A percentile compares a stretch with the other conserved stretches of the same genome.
These are phyloP conservation scores for Physocephala rufipes DNA, from an alignment of 2,888 invertebrate genomes.

Conservation along the genomic window DNA sequence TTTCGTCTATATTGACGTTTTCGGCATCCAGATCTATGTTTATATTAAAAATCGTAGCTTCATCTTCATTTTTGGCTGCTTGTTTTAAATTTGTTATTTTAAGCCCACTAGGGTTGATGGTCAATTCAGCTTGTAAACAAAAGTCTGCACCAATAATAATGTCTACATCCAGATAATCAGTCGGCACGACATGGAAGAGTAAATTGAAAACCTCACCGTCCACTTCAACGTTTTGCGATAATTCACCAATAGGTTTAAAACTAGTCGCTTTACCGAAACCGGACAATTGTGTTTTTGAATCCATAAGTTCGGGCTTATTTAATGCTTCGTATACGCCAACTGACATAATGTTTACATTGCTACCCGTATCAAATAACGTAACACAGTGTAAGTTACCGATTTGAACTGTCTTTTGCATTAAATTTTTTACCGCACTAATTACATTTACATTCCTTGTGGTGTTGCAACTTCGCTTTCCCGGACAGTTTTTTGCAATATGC, in stretches of 20 bases:
- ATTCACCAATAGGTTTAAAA: slow-evolving; percentile 6
- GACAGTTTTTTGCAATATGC: slow-evolving; percentile 16
- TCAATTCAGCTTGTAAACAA: slow-evolving; percentile 15
- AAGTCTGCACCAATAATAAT: neutral
- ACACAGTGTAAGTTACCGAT: slow-evolving; percentile 7
- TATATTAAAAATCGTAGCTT: neutral
- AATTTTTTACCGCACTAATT: neutral
- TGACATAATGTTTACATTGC: no score
- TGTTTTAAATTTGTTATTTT: neutral
- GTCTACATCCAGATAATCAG: slow-evolving; percentile 12
- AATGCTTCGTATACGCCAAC: no score
- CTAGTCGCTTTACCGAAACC: no score
- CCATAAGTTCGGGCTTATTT: no score
- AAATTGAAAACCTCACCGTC: slow-evolving; percentile 17
- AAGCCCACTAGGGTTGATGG: neutral
- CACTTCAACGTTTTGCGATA: neutral
- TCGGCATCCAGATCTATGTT: neutral
- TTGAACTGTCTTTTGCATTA: slow-evolving; percentile 13
- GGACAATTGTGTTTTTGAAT: no score
- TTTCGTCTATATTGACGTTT: slow-evolving; percentile 13
- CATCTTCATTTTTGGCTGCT: no score
- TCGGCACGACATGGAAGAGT: neutral
- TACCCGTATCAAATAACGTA: slow-evolving; percentile 22
- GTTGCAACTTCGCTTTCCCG: neutral
- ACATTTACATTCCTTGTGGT: neutral